Conservation (phyloP, 30 jellyfish, hydroid and myxozoan genomes). For the Pelagia noctiluca region DNA sequence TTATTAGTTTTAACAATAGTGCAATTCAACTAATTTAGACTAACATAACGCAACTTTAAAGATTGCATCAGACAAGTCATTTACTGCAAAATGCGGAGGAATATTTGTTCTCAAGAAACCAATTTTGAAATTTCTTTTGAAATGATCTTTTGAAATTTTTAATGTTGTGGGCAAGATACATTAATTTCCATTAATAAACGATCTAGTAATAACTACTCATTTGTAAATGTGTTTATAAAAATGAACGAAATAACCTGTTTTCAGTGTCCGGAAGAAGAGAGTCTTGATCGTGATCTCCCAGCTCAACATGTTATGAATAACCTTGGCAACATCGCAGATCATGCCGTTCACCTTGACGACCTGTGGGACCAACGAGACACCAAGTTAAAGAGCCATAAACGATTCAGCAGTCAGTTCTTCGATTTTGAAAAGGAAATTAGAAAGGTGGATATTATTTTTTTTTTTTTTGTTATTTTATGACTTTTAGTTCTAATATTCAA, state of each 20-base stretch:
- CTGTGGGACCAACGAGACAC: conserved; percentile 92
- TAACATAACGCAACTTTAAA: no score
- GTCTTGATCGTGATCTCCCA: conserved; percentile 89
- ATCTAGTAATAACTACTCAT: background rate
- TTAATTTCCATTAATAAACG: no score
- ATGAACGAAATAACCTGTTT: conserved; percentile 1
- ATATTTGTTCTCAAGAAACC: no score
- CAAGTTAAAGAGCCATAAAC: conserved; percentile 66
- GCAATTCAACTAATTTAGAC: no score
- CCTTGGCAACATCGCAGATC: conserved; percentile 76
- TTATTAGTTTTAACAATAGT: no score
- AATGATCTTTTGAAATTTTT: no score
- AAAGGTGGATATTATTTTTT: conserved; percentile 66
- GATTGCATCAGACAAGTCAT: no score
- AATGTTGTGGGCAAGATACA: no score
- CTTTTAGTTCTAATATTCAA: no score
- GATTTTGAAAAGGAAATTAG: conserved; percentile 94
- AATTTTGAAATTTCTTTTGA: no score
- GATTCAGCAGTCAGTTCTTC: conserved; percentile 84
- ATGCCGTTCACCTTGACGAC: conserved; percentile 79
- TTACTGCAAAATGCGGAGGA: no score
- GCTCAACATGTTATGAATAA: conserved; percentile 80
- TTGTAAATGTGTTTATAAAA: background rate
- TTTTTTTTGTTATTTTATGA: background rate
- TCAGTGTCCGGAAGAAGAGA: conserved; percentile 86